A percentile compares a stretch with the other conserved stretches of the same genome.
Evolutionary conservation across 2,888 invertebrate genomes (phyloP).

Genomic region (Didymodactylos carnosus): DNA sequence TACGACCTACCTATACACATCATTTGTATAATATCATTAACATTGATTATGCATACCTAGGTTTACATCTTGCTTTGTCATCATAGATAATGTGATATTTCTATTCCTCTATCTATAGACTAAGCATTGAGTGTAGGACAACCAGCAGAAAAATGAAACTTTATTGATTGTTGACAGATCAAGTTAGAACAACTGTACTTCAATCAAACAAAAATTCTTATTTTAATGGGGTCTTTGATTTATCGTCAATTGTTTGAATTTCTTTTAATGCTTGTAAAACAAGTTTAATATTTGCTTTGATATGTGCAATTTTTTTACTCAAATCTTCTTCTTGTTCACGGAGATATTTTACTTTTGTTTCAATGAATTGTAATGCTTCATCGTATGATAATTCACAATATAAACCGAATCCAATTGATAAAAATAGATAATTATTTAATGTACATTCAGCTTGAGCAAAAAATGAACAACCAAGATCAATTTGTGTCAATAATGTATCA

Average conservation of each 20-base stretch:
- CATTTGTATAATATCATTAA: too few relatives aligned
- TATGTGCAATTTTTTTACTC: constrained; percentile 47
- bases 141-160: too few relatives aligned
- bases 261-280: constrained; percentile 41
- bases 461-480: constrained; percentile 64
- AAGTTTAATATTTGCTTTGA: constrained; percentile 57
- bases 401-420: constrained; percentile 55
- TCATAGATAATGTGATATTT: too few relatives aligned
- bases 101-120: too few relatives aligned
- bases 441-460: constrained; percentile 56
- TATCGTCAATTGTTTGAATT: constrained; percentile 19
- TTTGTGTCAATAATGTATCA: constrained; percentile 46
- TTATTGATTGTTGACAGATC: too few relatives aligned
- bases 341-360: constrained; percentile 47
- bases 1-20: too few relatives aligned
- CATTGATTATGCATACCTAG: too few relatives aligned
- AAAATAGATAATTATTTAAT: constrained; percentile 46
- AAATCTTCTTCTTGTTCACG: constrained; percentile 46
- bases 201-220: too few relatives aligned
- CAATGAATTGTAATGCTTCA: constrained; percentile 52
- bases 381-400: constrained; percentile 50
- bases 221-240: too few relatives aligned
- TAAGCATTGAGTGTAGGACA: too few relatives aligned
- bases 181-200: too few relatives aligned
- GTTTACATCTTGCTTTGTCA: too few relatives aligned